Evolutionary conservation across 2,113 vertebrate genomes (phyloP).

Genomic region (Myrmophylax atrothorax): DNA sequence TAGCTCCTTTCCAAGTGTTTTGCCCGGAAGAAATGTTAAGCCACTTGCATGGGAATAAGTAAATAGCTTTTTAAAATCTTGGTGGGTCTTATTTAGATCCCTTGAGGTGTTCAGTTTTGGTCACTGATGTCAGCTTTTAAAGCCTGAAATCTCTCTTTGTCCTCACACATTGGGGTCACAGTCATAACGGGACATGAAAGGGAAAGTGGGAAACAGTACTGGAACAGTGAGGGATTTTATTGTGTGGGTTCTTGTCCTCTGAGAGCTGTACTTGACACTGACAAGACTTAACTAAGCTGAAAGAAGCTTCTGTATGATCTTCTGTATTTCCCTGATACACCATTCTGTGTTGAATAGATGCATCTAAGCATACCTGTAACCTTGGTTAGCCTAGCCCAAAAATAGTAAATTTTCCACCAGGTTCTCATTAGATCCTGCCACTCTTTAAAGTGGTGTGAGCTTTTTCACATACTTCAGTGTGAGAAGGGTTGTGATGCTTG

Average conservation of each 20-base stretch:
- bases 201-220: neutral
- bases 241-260: neutral
- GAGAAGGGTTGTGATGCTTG: neutral
- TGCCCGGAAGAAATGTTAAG: constrained; percentile 15
- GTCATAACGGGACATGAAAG: neutral
- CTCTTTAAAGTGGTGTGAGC: neutral
- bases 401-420: neutral
- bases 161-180: neutral
- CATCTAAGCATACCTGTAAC: neutral
- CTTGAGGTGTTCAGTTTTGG: neutral
- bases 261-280: neutral
- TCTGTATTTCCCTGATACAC: neutral
- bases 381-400: neutral
- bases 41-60: constrained; percentile 19
- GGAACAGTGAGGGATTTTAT: neutral
- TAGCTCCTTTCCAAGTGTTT: constrained; percentile 18
- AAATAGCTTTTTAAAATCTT: neutral
- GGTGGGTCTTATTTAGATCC: neutral
- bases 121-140: neutral
- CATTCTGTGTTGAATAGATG: neutral
- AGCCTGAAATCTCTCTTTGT: neutral
- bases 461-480: neutral
- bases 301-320: neutral
- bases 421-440: neutral
- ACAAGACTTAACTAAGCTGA: neutral